These are phyloP conservation scores for Amphipoea oculea DNA, from an alignment of 2,888 invertebrate species.

Conservation along the genomic window DNA sequence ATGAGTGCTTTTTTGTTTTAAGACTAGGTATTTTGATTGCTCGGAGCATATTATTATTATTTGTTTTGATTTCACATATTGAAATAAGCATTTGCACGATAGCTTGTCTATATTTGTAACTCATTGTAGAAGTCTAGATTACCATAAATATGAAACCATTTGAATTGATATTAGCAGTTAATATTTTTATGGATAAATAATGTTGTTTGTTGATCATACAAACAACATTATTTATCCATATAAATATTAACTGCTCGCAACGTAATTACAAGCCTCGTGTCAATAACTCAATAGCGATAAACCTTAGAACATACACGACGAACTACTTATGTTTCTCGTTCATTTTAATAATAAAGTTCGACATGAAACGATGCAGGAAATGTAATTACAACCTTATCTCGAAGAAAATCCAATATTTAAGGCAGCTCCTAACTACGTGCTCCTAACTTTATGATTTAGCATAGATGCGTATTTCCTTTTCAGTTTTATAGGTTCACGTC, in stretches of 20 bases:
- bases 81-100: neutral
- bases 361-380: constrained; percentile 15
- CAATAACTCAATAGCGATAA: constrained; percentile 19
- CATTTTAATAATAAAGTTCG: constrained; percentile 20
- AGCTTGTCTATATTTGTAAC: neutral
- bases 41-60: neutral
- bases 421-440: constrained; percentile 32
- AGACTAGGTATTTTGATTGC: neutral
- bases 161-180: too few species aligned
- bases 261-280: constrained; percentile 5
- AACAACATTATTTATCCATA: constrained; percentile 12
- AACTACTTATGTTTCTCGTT: constrained; percentile 11
- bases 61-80: neutral
- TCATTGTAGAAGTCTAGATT: neutral
- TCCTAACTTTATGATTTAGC: constrained; percentile 45
- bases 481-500: constrained; percentile 48
- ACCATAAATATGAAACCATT: constrained; percentile 1
- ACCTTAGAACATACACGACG: constrained; percentile 3
- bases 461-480: constrained; percentile 50
- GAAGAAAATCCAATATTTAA: constrained; percentile 53
- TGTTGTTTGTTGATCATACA: too few species aligned
- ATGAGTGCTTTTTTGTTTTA: neutral
- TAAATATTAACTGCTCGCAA: constrained; percentile 11
- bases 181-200: too few species aligned
- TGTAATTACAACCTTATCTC: constrained; percentile 42